A percentile compares a stretch with the other conserved stretches of the same genome.
These are phyloP conservation scores for Drosophila peninsularis DNA, from an alignment of 2,888 invertebrate species.

Conservation along the genomic window DNA sequence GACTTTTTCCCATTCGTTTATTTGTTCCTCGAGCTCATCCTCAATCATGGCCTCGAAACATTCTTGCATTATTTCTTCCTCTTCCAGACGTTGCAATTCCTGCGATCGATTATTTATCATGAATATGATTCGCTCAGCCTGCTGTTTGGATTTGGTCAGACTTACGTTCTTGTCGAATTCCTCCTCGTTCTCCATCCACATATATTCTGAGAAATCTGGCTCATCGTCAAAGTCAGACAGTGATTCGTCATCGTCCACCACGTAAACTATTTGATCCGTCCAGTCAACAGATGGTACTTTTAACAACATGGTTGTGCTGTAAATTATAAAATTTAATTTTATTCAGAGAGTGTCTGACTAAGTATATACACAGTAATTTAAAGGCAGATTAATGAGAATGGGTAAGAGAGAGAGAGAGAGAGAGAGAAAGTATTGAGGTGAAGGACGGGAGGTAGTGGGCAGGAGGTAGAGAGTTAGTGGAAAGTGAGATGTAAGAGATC, in stretches of 20 bases:
- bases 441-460: too few species aligned
- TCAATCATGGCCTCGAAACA: conserved; percentile 94
- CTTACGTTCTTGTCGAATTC: conserved; percentile 95
- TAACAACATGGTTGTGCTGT: conserved; percentile 79
- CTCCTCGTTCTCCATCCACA: conserved; percentile 98
- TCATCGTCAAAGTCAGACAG: conserved; percentile 82
- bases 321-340: conserved; percentile 5
- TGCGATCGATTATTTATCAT: conserved; percentile 73
- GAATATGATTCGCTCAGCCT: not conserved
- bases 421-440: too few species aligned
- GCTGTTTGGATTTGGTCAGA: not conserved
- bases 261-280: conserved; percentile 82
- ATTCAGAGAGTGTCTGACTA: not conserved
- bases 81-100: conserved; percentile 94
- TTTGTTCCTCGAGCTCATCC: conserved; percentile 88
- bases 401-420: too few species aligned
- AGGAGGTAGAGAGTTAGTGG: too few species aligned
- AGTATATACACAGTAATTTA: not conserved
- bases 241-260: conserved; percentile 83
- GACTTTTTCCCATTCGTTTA: conserved; percentile 83
- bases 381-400: too few species aligned
- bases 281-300: conserved; percentile 84
- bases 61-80: conserved; percentile 94
- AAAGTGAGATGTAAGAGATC: too few species aligned
- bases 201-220: conserved; percentile 93